These are phyloP conservation scores for Calycopis cecrops DNA, from an alignment of 1,140 invertebrate genomes.

Conservation along the genomic window DNA sequence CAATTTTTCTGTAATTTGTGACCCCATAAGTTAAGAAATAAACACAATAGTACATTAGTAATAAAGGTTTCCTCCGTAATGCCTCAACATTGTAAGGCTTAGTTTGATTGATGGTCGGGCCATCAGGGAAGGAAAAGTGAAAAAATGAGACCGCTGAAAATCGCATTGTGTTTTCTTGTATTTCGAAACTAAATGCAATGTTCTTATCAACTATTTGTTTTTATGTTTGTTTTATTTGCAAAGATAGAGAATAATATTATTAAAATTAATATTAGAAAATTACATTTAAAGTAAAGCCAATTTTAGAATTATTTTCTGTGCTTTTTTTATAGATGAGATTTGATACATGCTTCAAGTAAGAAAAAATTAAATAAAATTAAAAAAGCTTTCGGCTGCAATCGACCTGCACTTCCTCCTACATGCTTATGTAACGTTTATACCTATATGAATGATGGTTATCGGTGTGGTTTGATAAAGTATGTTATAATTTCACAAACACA, in stretches of 20 bases:
- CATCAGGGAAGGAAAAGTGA: constrained; percentile 5
- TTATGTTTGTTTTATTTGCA: background rate
- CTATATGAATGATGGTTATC: too few relatives aligned
- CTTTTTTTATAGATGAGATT: too few relatives aligned
- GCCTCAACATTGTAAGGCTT: constrained; percentile 6
- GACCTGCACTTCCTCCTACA: too few relatives aligned
- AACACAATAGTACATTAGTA: constrained; percentile 10
- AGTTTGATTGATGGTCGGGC: constrained; percentile 9
- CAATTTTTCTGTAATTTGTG: constrained; percentile 2
- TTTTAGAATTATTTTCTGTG: too few relatives aligned
- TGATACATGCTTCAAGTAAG: too few relatives aligned
- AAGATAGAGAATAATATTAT: background rate
- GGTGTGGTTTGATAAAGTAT: too few relatives aligned
- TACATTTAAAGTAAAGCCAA: too few relatives aligned
- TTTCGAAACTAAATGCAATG: constrained; percentile 4
- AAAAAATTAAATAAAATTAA: too few relatives aligned
- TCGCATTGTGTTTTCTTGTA: background rate
- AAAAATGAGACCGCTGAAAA: background rate
- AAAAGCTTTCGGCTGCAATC: too few relatives aligned
- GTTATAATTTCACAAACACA: too few relatives aligned
- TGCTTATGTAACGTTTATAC: too few relatives aligned
- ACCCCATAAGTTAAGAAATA: background rate
- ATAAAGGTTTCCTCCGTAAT: constrained; percentile 3
- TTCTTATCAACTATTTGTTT: background rate
- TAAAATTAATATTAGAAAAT: too few relatives aligned